Percentiles rank a stretch among this genome's conserved stretches.
phyloP scores from a whole-genome alignment of 2,113 vertebrate species.

The Triplophysa dalaica region DNA sequence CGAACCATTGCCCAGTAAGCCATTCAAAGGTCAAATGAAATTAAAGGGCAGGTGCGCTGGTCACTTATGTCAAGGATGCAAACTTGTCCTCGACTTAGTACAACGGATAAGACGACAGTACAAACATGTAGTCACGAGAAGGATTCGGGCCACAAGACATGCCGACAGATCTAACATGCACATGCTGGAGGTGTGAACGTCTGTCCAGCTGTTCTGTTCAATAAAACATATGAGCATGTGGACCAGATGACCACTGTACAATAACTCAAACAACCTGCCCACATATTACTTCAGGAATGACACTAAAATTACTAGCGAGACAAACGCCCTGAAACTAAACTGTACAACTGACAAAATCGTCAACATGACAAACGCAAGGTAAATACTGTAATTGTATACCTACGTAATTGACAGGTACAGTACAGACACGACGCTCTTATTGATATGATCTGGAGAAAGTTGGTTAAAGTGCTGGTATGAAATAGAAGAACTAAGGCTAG shows the following conservation, averaged over 20 bases:
- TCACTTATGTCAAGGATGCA: slow-evolving; percentile 11
- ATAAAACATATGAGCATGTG: slow-evolving; percentile 25
- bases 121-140: slow-evolving; percentile 10
- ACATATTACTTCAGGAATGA: slow-evolving; percentile 37
- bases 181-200: neutral
- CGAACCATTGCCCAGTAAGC: slow-evolving; percentile 18
- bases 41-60: slow-evolving; percentile 36
- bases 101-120: slow-evolving; percentile 2
- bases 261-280: slow-evolving; percentile 12
- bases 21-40: slow-evolving; percentile 42
- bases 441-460: neutral
- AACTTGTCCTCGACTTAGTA: slow-evolving; percentile 51
- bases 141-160: slow-evolving; percentile 9
- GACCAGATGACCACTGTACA: slow-evolving; percentile 35
- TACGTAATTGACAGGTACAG: neutral
- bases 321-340: slow-evolving; percentile 31
- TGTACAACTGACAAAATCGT: neutral
- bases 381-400: slow-evolving; percentile 4
- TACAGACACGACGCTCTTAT: neutral
- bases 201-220: slow-evolving; percentile 43
- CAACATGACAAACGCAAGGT: slow-evolving; percentile 11
- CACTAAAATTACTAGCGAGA: slow-evolving; percentile 36
- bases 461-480: slow-evolving; percentile 3
- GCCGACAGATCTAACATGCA: slow-evolving; percentile 9
- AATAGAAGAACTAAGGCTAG: neutral